A percentile compares a stretch with the other conserved stretches of the same genome.
These are phyloP conservation scores for Ellobius talpinus DNA, from an alignment of 2,113 vertebrate genomes.

Conservation along the genomic window DNA sequence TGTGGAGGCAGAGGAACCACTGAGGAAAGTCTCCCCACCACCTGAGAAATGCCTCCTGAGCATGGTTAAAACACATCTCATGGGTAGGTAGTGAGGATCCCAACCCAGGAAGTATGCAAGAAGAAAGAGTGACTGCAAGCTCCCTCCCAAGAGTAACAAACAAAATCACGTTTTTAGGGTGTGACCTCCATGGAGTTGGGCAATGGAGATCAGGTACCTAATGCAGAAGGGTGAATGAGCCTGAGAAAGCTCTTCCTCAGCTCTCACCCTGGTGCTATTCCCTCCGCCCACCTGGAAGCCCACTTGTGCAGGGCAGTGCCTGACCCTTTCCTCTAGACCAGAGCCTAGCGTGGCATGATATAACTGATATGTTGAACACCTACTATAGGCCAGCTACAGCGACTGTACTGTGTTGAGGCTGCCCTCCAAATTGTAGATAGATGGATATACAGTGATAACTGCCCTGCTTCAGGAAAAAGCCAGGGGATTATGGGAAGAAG, in stretches of 20 bases:
- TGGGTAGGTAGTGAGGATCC: neutral
- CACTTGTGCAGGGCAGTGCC: neutral
- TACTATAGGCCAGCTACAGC: neutral
- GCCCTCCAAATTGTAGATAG: neutral
- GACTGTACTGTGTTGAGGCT: neutral
- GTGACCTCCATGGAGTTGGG: neutral
- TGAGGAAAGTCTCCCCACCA: neutral
- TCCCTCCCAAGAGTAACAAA: neutral
- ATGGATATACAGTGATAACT: neutral
- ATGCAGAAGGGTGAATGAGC: neutral
- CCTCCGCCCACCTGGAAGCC: neutral
- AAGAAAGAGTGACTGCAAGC: neutral
- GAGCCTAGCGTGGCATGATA: neutral
- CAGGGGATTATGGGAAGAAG: neutral
- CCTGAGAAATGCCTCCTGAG: neutral
- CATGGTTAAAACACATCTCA: neutral
- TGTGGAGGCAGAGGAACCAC: neutral
- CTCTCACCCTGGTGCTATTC: neutral
- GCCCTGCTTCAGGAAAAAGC: too few relatives aligned
- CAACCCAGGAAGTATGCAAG: neutral
- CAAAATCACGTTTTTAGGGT: neutral
- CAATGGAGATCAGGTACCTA: neutral
- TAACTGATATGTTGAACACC: neutral
- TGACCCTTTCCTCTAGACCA: neutral
- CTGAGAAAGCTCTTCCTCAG: neutral